Evolutionary conservation across 2,888 invertebrate species (phyloP), one percentile per base, ranked within the genome.

Genomic region (Oxycera nigricornis): DNA sequence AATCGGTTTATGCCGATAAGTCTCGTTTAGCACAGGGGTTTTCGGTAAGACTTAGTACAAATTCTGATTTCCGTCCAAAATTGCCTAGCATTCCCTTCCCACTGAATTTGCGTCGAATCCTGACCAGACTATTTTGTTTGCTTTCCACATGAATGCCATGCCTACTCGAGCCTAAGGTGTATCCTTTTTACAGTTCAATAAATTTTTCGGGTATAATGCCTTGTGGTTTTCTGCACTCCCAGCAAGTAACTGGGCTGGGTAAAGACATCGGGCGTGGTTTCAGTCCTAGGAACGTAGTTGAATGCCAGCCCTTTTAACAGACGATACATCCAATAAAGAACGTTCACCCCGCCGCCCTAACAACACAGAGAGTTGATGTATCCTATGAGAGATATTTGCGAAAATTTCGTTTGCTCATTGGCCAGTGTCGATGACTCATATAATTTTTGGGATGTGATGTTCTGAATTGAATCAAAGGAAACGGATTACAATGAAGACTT

Each of bases 221-320:
- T n/a, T n/a, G n/a, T n/a, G n/a, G n/a, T n/a, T n/a, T n/a, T n/a
- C n/a, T n/a, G n/a, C n/a, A n/a, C n/a, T n/a, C n/a, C n/a, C n/a
- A n/a, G n/a, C n/a, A n/a, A n/a, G n/a, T n/a, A n/a, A n/a, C n/a
- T n/a, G n/a, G n/a, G n/a, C n/a, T n/a, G n/a, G n/a, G n/a, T n/a
- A n/a, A n/a, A n/a, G n/a, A n/a, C n/a, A n/a, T n/a, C n/a, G 52
- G 70, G 70, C 70, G 70, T 70, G 70, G 70, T 52, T 55, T 52
- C n/a, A n/a, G n/a, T n/a, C n/a, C n/a, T n/a, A n/a, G n/a, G 52
- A 31, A 39, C 11, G 22, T 31, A 46, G 11, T 31, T 22, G 31
- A 55, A 70, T 70, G 55, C 70, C 52, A 31, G 31, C 31, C n/a
- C 52, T 28, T 55, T 31, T 55, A n/a, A n/a, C n/a, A n/a, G n/a